Evolutionary conservation across 2,888 invertebrate genomes (phyloP).

Genomic region (Rambutsinella grinnellia): DNA sequence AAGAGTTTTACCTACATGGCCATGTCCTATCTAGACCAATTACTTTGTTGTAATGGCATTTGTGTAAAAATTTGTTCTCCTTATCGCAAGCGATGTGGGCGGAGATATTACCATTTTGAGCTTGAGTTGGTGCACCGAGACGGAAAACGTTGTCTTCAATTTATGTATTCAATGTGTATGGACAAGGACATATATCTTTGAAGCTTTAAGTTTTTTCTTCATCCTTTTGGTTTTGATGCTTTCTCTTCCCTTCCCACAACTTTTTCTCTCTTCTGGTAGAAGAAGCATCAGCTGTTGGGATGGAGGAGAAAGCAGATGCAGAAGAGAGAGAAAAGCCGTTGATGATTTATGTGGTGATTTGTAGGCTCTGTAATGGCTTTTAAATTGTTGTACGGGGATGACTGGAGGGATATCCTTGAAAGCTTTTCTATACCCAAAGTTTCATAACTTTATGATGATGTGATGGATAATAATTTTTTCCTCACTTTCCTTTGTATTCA

Average conservation of each 20-base stretch:
- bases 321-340: constrained; percentile 16
- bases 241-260: too few species aligned
- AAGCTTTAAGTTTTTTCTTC: too few species aligned
- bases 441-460: neutral
- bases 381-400: constrained; percentile 30
- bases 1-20: too few species aligned
- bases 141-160: neutral
- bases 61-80: too few species aligned
- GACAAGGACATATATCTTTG: too few species aligned
- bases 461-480: neutral
- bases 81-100: too few species aligned
- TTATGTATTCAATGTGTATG: too few species aligned
- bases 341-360: constrained; percentile 53
- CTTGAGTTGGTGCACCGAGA: neutral
- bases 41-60: too few species aligned
- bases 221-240: too few species aligned
- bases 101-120: neutral
- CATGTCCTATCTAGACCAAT: too few species aligned
- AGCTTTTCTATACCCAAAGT: neutral
- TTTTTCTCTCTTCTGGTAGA: too few species aligned
- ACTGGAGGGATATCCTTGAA: neutral
- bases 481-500: neutral
- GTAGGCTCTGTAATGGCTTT: constrained; percentile 52
- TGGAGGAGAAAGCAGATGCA: neutral
- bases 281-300: neutral